Evolutionary conservation across 2,113 vertebrate genomes (phyloP).

Genomic region (Antechinus stuartii): DNA sequence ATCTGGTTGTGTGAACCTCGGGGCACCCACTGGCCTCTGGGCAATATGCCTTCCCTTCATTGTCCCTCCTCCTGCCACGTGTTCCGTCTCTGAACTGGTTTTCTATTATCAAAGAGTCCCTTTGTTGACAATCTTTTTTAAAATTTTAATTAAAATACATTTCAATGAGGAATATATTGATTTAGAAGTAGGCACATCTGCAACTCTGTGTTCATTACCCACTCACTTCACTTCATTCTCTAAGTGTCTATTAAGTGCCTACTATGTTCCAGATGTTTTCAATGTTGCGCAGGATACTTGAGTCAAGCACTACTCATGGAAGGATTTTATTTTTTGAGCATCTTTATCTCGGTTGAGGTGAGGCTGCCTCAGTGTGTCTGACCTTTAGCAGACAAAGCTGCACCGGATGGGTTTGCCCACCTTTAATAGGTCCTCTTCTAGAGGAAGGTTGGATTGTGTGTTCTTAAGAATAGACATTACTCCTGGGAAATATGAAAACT

Average conservation of each 20-base stretch:
- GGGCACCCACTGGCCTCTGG: background rate
- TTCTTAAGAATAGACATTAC: background rate
- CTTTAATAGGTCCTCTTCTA: background rate
- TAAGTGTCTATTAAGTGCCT: background rate
- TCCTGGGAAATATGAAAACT: background rate
- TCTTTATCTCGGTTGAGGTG: background rate
- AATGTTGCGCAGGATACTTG: background rate
- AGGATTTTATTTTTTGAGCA: background rate
- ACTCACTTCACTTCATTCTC: background rate
- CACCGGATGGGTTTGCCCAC: background rate
- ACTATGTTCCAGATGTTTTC: background rate
- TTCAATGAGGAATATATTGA: background rate
- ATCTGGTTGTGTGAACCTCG: background rate
- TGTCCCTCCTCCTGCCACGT: background rate
- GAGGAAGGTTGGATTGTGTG: background rate
- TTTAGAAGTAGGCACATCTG: background rate
- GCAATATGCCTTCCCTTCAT: background rate
- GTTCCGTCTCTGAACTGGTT: background rate
- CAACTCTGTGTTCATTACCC: background rate
- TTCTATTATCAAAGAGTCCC: background rate
- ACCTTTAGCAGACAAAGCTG: background rate
- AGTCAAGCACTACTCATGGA: background rate
- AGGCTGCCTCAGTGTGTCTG: background rate
- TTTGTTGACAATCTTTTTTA: background rate
- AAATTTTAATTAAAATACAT: background rate